Base-by-base conservation (phyloP, 2,113 vertebrate species). In the Mandrillus leucophaeus region DNA sequence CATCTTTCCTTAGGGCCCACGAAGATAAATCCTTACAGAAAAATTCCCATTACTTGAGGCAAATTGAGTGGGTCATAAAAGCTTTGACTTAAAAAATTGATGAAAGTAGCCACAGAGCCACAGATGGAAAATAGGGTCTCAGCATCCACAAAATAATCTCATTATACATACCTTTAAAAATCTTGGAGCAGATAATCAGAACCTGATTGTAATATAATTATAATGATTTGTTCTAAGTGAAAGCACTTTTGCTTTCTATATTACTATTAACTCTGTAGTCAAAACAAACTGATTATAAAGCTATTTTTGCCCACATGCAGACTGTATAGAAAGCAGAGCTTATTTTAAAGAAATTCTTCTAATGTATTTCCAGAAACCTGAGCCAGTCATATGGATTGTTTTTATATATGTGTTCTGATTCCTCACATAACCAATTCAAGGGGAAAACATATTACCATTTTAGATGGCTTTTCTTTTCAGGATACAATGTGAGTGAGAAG, bases 401-500 rank as follows among this genome's bases (percentile, higher is more conserved):
- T 95, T 93, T 64, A 76, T 73, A 40, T 30, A 35, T 35, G 4
- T 78, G 75, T 90, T 93, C 91, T 84, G 23, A 88, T 75, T 95
- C 70, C 27, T 94, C 30, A 61, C 16, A 90, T 27, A 94, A 82
- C 17, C 35, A 50, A 9, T 52, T 86, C 50, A 76, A 87, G 6
- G 43, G 3, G 32, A n/a, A 9, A 61, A 72, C 84, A 90, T 75
- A 88, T 48, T 86, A 43, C 2, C 0, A 22, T 70, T 92, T 97
- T 30, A 68, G 25, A 68, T 55, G 59, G 57, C 27, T 57, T 50
- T 72, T 95, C 57, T 82, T 91, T 79, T 38, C n/a, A 76, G 48
- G 32, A 6, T 48, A 81, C 8, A 68, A 14, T 55, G n/a, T 68
- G 68, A 76, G n/a, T 48, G 40, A 90, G 52, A 66, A 84, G 8